These are phyloP conservation scores for Oncorhynchus gorbuscha DNA, from an alignment of 2,113 vertebrate species.

Conservation along the genomic window DNA sequence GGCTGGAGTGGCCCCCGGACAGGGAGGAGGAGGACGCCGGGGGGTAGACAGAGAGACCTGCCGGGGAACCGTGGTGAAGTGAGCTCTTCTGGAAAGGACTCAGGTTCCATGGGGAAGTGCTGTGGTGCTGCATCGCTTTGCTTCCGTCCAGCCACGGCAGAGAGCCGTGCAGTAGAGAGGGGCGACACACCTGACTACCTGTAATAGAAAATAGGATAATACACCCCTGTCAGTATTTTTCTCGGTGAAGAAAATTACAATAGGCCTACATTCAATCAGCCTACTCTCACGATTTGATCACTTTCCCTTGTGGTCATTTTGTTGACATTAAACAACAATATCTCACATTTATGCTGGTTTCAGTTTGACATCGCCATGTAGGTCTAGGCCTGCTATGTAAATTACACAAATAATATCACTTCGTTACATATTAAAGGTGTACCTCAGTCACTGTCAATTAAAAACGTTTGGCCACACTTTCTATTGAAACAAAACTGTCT, in stretches of 20 bases:
- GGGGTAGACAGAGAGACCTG: constrained; percentile 93
- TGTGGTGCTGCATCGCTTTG: constrained; percentile 92
- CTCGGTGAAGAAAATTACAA: not conserved
- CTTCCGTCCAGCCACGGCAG: constrained; percentile 96
- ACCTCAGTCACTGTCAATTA: not conserved
- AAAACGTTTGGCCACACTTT: not conserved
- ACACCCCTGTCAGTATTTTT: not conserved
- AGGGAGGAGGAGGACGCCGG: constrained; percentile 91
- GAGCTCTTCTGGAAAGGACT: constrained; percentile 95
- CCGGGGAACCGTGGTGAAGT: constrained; percentile 92
- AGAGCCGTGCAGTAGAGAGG: constrained; percentile 90
- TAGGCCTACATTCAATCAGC: not conserved
- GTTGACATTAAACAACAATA: too few species aligned
- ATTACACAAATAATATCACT: not conserved
- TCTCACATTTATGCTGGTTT: too few species aligned
- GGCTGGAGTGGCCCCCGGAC: constrained; percentile 93
- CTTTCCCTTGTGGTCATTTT: too few species aligned
- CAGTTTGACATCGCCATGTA: too few species aligned
- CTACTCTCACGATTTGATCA: not conserved
- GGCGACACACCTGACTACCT: constrained; percentile 97
- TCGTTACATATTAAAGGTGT: not conserved
- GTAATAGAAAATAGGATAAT: constrained; percentile 41
- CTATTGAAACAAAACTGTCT: not conserved
- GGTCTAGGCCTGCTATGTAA: too few species aligned
- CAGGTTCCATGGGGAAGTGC: constrained; percentile 96